A percentile compares a stretch with the other conserved stretches of the same genome.
phyloP scores from a whole-genome alignment of 2,113 vertebrate genomes.

The Triplophysa siluroides region DNA sequence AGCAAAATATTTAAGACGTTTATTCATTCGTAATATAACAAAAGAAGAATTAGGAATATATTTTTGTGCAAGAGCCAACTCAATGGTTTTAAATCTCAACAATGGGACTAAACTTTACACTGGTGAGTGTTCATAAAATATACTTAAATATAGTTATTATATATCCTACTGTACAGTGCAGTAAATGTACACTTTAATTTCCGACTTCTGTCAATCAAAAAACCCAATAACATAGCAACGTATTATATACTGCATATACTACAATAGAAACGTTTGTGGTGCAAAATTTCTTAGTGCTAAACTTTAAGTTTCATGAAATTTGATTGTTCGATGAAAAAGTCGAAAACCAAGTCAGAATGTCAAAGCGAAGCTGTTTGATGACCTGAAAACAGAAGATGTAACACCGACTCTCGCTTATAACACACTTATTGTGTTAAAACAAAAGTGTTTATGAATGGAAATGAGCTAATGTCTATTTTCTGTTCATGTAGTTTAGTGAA shows the following conservation, averaged over 20 bases:
- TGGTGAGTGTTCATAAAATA: constrained; percentile 17
- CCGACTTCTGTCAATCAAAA: not conserved
- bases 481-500: no score
- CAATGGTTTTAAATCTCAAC: not conserved
- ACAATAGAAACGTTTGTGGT: no score
- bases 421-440: no score
- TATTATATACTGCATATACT: no score
- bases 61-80: not conserved
- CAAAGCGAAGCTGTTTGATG: not conserved
- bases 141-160: no score
- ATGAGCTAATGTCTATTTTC: no score
- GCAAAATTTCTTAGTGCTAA: no score
- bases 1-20: not conserved
- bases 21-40: constrained; percentile 24
- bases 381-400: not conserved
- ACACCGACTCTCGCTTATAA: not conserved
- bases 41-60: not conserved
- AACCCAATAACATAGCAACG: no score
- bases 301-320: no score
- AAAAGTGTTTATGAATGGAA: no score
- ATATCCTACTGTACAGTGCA: not conserved
- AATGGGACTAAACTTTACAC: constrained; percentile 29
- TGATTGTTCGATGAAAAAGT: not conserved
- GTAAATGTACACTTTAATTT: no score
- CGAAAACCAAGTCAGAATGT: not conserved